Evolutionary conservation across 2,797 vertebrate species (phyloP), one percentile per base, ranked within the genome.

Genomic region (Taenioides sp.): DNA sequence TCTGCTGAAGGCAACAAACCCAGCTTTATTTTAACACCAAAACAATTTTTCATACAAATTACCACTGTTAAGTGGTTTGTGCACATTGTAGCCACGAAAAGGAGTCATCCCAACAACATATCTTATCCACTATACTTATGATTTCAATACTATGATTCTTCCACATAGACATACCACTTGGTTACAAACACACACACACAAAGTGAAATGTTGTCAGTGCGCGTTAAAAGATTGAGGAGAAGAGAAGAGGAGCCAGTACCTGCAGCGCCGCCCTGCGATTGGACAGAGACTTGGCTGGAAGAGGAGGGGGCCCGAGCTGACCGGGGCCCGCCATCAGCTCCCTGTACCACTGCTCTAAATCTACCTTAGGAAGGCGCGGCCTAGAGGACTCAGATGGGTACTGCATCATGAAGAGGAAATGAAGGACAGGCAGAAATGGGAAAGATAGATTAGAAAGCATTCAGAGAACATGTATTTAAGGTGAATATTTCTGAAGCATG

Each of bases 291-390:
- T 96, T 96, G 94, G 93, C 92, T 16, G 95, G 94, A 84, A 96
- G 93, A 80, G 94, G 92, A 70, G 95, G 94, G 69, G 95, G 92
- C 69, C 92, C 93, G 79, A 93, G 91, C 90, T 89, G 86, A 89
- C 92, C 89, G 66, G 88, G 91, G 84, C 92, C 93, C 72, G 93
- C 89, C 94, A 95, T 95, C 91, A 95, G 90, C 92, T 96, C 95
- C 90, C 95, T 95, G 94, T 97, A 96, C 95, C 95, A 97, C 86
- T 93, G 94, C 91, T 97, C 96, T 96, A 97, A 95, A 87, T 95
- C 95, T 91, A 95, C 84, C 83, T 91, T 90, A 0, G 93, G 88
- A 78, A 90, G 88, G 76, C 91, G 92, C 87, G 88, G 67, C 31
- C 87, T 92, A 71, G 83, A 84, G 84, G 80, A 75, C 2, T 88